phyloP scores from a whole-genome alignment of 1,140 invertebrate species.

The Parasteatoda tepidariorum region DNA sequence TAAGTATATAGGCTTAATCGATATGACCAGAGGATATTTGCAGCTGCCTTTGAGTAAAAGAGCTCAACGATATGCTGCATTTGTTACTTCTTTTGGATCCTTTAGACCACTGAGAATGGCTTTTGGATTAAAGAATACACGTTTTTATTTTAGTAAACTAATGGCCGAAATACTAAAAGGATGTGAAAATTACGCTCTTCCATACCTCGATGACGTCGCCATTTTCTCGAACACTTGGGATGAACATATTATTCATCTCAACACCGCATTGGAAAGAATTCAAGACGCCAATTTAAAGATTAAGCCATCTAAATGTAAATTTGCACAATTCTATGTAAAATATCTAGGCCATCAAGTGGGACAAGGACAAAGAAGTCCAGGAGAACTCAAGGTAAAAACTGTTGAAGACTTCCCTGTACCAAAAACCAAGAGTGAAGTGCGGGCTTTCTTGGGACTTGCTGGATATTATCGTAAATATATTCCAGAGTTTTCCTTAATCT shows the following conservation, averaged over 20 bases:
- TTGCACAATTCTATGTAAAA: background rate
- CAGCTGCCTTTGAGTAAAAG: background rate
- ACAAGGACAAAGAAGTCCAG: conserved; percentile 8
- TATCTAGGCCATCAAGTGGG: conserved; percentile 4
- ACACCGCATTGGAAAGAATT: no score
- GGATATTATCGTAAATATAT: conserved; percentile 9
- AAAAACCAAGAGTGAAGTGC: conserved; percentile 49
- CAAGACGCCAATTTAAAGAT: no score
- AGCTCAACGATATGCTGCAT: background rate
- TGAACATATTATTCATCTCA: no score
- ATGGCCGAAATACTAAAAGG: background rate
- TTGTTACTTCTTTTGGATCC: background rate
- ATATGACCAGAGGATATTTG: background rate
- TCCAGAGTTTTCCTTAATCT: background rate
- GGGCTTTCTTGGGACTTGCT: background rate
- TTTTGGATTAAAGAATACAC: conserved; percentile 64
- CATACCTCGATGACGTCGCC: conserved; percentile 17
- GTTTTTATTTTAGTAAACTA: background rate
- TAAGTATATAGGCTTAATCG: background rate
- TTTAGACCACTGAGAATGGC: background rate
- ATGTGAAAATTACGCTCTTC: background rate
- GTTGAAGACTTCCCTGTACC: conserved; percentile 1
- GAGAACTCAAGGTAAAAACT: background rate
- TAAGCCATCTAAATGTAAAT: conserved; percentile 6
- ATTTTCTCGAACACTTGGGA: conserved; percentile 53